Conservation (phyloP, 2,888 invertebrate species). For the Leptopilina myrica region DNA sequence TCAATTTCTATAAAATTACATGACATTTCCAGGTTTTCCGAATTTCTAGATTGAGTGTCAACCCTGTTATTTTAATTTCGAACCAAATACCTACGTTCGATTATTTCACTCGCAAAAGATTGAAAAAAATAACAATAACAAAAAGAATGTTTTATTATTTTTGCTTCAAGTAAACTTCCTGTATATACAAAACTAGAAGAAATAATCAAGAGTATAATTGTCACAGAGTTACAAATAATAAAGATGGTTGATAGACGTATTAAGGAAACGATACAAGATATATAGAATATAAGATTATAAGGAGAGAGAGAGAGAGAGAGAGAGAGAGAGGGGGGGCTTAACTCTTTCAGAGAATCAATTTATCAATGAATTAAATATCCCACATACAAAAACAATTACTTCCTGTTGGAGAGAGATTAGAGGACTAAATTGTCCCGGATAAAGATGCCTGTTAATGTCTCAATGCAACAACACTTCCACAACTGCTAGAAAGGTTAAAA, state of each 20-base stretch:
- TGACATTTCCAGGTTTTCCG: too few species aligned
- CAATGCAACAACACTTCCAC: conserved; percentile 33
- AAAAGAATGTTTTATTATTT: too few species aligned
- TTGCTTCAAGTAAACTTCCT: too few species aligned
- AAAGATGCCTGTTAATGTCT: conserved; percentile 17
- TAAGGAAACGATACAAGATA: not conserved
- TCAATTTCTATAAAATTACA: too few species aligned
- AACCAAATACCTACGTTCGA: too few species aligned
- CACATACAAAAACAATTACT: conserved; percentile 37
- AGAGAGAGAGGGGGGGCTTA: not conserved
- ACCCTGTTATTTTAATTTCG: too few species aligned
- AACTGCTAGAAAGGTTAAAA: conserved; percentile 24
- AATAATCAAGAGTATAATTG: too few species aligned
- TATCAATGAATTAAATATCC: conserved; percentile 30
- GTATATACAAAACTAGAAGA: too few species aligned
- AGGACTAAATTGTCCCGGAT: conserved; percentile 33
- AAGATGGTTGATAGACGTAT: not conserved
- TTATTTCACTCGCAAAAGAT: too few species aligned
- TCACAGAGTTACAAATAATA: too few species aligned
- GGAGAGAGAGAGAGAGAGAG: not conserved
- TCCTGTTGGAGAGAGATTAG: conserved; percentile 35
- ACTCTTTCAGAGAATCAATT: conserved; percentile 36
- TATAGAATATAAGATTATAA: not conserved
- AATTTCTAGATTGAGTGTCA: too few species aligned
- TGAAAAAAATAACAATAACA: too few species aligned